Conservation (phyloP, 2,888 invertebrate species). For the Cheilosia soror region DNA sequence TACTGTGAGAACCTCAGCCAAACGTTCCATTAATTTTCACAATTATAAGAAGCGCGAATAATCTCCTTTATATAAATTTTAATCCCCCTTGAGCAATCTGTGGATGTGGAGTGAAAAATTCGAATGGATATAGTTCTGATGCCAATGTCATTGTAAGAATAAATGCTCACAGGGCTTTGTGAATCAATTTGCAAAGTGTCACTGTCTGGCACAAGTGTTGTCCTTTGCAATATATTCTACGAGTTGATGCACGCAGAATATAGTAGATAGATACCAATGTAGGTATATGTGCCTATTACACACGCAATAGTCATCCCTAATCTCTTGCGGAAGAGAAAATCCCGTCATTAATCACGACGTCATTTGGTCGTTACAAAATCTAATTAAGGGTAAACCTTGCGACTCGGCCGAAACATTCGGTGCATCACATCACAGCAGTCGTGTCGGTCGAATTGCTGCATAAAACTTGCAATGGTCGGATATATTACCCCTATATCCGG, state of each 20-base stretch:
- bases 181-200: constrained; percentile 74
- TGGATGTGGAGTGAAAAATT: constrained; percentile 12
- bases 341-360: constrained; percentile 77
- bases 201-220: constrained; percentile 65
- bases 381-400: constrained; percentile 77
- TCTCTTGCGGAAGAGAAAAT: constrained; percentile 72
- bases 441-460: constrained; percentile 53
- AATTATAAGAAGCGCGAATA: constrained; percentile 70
- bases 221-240: constrained; percentile 47
- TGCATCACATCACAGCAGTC: constrained; percentile 56
- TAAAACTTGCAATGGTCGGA: constrained; percentile 33
- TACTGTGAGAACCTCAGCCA: constrained; percentile 70
- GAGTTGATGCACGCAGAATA: constrained; percentile 12
- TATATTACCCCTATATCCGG: constrained; percentile 67
- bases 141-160: constrained; percentile 13
- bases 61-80: constrained; percentile 65
- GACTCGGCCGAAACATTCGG: constrained; percentile 70
- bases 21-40: constrained; percentile 70
- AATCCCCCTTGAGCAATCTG: constrained; percentile 54
- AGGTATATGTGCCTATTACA: constrained; percentile 33
- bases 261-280: constrained; percentile 14
- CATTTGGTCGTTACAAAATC: constrained; percentile 77
- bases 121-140: constrained; percentile 38
- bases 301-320: constrained; percentile 71
- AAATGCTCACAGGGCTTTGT: constrained; percentile 36